Evolutionary conservation across 2,113 vertebrate species (phyloP).

Genomic region (Mus musculus): DNA sequence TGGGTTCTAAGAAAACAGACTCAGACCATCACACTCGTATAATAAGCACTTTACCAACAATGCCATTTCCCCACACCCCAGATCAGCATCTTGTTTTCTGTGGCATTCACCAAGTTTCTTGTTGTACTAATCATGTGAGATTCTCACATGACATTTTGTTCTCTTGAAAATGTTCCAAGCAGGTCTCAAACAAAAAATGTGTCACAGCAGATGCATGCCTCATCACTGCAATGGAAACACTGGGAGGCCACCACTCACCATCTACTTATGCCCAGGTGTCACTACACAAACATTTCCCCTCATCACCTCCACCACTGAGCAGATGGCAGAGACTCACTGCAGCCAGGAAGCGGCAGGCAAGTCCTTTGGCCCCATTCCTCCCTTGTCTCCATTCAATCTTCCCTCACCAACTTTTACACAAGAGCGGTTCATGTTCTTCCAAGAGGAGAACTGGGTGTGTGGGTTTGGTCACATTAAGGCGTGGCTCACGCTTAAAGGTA

Average conservation of each 20-base stretch:
- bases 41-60: background rate
- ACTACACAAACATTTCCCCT: background rate
- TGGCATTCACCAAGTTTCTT: background rate
- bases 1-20: background rate
- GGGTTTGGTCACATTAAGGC: background rate
- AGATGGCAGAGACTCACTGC: background rate
- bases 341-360: background rate
- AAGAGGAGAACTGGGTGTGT: background rate
- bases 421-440: background rate
- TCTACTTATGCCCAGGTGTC: background rate
- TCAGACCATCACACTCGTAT: no score
- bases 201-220: background rate
- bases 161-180: conserved; percentile 2
- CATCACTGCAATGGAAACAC: no score
- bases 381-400: background rate
- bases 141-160: background rate
- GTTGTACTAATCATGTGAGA: background rate
- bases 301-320: background rate
- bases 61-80: background rate
- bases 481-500: background rate
- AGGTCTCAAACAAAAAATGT: background rate
- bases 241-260: background rate
- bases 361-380: background rate
- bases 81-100: background rate
- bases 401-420: background rate